Base-by-base conservation (phyloP, 2,797 vertebrate species). In the Leptatherina wallacei region DNA sequence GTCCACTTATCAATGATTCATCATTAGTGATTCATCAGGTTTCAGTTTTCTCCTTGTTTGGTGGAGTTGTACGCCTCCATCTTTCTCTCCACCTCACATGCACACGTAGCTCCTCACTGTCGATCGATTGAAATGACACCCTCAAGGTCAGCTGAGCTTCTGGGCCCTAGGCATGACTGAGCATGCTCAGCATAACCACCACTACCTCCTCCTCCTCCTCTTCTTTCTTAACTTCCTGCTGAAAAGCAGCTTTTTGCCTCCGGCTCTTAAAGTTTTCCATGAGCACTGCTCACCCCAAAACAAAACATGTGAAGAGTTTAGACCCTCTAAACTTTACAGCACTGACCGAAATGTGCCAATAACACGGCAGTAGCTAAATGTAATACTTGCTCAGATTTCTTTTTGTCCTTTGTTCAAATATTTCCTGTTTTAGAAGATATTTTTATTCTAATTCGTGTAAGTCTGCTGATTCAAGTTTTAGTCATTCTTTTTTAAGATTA, bases 1-100 rank as follows among this genome's bases (percentile, higher is more conserved):
- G 81, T 90, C 65, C 74, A 81, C 91, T 93, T 94, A 96, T 98
- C 93, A 98, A 98, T 96, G 95, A 97, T 98, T 97, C 94, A 97
- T 97, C 93, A 96, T 90, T 89, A 91, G 89, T 75, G 78, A 55
- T 55, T 55, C 52, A 51, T 51, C 85, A 90, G 94, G 94, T 96
- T 96, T 98, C 94, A 92, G 88, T 95, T 97, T 96, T 94, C 91
- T 91, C 91, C 92, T 89, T 84, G 91, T 95, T 94, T 92, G 91
- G 90, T 84, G 86, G 83, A 81, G 89, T 90, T 91, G 80, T 61
- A 78, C 52, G 29, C 83, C 81, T 78, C 86, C 73, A 30, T 80
- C 80, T 63, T 78, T 61, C 78, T 60, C 65, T 47, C 73, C 20
- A 9, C 12, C 68, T 29, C 56, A 62, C 69, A 71, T 18, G 24